Conservation (phyloP, 2,113 vertebrate genomes). For the Charina bottae region DNA sequence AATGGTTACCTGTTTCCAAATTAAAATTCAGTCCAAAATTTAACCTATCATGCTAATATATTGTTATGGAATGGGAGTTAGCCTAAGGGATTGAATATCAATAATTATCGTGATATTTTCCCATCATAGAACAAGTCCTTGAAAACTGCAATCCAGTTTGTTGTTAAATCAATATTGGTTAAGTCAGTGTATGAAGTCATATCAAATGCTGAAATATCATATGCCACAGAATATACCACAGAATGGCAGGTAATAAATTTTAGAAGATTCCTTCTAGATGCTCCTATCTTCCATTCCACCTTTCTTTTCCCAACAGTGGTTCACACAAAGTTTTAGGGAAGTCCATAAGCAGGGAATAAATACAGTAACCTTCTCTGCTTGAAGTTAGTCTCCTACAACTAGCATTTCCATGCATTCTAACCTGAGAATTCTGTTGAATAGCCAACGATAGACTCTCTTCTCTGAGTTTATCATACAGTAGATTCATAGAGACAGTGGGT, state of each 20-base stretch:
- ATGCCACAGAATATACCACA: not conserved
- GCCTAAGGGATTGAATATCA: not conserved
- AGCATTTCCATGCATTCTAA: not conserved
- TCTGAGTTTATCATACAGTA: not conserved
- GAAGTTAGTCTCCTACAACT: not conserved
- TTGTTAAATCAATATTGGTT: not conserved
- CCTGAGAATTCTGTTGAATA: not conserved
- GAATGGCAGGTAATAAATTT: not conserved
- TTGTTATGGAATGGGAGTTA: not conserved
- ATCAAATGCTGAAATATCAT: not conserved
- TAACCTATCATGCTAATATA: no score
- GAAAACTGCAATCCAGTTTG: conserved; percentile 5
- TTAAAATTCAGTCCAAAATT: not conserved
- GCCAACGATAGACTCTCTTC: not conserved
- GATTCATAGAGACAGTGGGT: not conserved
- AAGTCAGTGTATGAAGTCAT: not conserved
- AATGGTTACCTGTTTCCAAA: not conserved
- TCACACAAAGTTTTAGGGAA: not conserved
- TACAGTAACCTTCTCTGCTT: not conserved
- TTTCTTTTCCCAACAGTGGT: not conserved
- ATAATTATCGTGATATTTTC: conserved; percentile 7
- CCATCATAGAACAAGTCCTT: conserved; percentile 31
- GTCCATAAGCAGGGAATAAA: not conserved
- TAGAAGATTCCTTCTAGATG: not conserved
- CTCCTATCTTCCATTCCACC: not conserved